phyloP scores from a whole-genome alignment of 92 coral and sea anemone species.

The Plumapathes pennacea region DNA sequence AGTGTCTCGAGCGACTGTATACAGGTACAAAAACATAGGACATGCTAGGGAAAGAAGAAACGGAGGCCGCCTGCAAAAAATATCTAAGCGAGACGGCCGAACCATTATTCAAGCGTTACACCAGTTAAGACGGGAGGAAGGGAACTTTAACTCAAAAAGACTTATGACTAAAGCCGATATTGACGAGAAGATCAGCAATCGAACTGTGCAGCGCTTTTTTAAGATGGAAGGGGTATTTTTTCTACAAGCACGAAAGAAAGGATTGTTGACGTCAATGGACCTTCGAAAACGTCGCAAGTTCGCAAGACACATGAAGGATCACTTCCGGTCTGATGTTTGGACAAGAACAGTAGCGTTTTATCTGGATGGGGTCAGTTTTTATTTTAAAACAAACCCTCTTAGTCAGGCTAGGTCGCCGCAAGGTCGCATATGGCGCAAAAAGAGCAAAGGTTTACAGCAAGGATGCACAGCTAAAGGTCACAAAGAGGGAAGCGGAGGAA shows the following conservation, averaged over 20 bases:
- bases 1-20: too few relatives aligned
- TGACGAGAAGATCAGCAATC: not conserved
- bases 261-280: conserved; percentile 8
- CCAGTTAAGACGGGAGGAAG: conserved; percentile 9
- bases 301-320: conserved; percentile 4
- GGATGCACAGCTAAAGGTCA: conserved; percentile 53
- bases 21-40: too few relatives aligned
- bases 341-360: conserved; percentile 23
- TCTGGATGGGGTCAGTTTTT: conserved; percentile 42
- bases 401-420: conserved; percentile 42
- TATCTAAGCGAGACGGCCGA: too few relatives aligned
- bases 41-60: too few relatives aligned
- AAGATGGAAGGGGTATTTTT: conserved; percentile 5
- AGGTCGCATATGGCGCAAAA: conserved; percentile 40
- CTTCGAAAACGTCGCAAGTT: not conserved
- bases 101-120: too few relatives aligned
- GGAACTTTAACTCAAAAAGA: conserved; percentile 18
- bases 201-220: conserved; percentile 21
- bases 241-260: conserved; percentile 40
- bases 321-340: conserved; percentile 15
- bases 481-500: conserved; percentile 44
- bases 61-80: too few relatives aligned
- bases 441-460: conserved; percentile 19
- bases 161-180: conserved; percentile 6
- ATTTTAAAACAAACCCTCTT: conserved; percentile 26